Conservation (phyloP, 2,888 invertebrate genomes). For the Tipula lateralis region DNA sequence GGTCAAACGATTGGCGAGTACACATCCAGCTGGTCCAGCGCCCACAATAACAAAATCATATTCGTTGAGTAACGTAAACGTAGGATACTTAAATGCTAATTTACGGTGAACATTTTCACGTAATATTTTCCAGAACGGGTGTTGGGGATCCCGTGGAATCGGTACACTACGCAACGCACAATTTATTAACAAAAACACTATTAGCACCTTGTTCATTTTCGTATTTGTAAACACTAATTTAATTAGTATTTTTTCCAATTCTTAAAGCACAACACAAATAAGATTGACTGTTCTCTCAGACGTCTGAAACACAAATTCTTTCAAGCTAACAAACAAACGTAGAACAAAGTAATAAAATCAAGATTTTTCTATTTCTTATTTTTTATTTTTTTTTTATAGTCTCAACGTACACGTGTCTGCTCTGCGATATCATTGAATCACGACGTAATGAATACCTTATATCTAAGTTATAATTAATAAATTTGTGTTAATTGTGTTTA, state of each 20-base stretch:
- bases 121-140: not conserved
- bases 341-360: no score
- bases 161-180: not conserved
- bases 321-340: not conserved
- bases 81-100: not conserved
- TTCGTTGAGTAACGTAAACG: constrained; percentile 50
- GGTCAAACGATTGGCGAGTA: constrained; percentile 48
- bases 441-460: no score
- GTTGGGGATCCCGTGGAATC: not conserved
- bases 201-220: not conserved
- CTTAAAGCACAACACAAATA: not conserved
- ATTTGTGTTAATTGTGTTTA: no score
- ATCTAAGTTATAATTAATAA: no score
- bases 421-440: not conserved
- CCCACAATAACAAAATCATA: constrained; percentile 84
- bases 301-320: not conserved
- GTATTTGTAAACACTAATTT: not conserved
- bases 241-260: no score
- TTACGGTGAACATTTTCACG: not conserved
- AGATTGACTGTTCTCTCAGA: not conserved
- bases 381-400: not conserved
- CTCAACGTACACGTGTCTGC: not conserved
- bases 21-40: constrained; percentile 73
- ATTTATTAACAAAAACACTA: not conserved
- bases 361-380: no score